Percentiles rank a stretch among this genome's conserved stretches.
Evolutionary conservation across 2,888 invertebrate species (phyloP).

Genomic region (Sphaeridia pumilis): DNA sequence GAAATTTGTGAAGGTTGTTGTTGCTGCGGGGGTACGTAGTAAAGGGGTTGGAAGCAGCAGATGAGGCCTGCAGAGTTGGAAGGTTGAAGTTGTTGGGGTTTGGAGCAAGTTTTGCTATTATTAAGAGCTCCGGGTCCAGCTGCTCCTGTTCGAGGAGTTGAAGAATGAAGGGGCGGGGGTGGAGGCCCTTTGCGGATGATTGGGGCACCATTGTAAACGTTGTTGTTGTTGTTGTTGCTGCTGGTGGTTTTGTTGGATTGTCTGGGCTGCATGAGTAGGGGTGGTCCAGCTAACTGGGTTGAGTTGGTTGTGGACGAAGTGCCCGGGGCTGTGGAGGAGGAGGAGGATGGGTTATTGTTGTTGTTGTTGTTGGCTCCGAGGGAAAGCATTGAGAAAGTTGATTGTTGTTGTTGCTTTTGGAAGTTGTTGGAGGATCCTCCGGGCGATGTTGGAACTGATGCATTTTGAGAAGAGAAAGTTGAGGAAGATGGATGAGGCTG

Average conservation of each 20-base stretch:
- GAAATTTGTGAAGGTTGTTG: neutral
- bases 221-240: slow-evolving; percentile 5
- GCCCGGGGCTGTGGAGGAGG: neutral
- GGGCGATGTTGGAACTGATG: neutral
- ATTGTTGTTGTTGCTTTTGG: neutral
- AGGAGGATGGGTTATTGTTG: neutral
- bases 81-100: neutral
- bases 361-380: neutral
- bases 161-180: no score
- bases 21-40: slow-evolving; percentile 13
- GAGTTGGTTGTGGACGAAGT: neutral
- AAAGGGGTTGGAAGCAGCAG: slow-evolving; percentile 19
- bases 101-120: neutral
- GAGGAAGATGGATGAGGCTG: neutral
- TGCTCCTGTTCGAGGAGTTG: no score
- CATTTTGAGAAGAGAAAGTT: no score
- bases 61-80: slow-evolving; percentile 9
- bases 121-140: neutral
- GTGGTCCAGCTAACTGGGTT: slow-evolving; percentile 13
- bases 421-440: no score
- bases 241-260: neutral
- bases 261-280: slow-evolving; percentile 18
- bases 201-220: slow-evolving; percentile 16
- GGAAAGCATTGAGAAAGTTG: neutral
- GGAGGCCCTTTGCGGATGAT: slow-evolving; percentile 16